Evolutionary conservation across 2,888 invertebrate genomes (phyloP).

Genomic region (Gisinianus flammeolus): DNA sequence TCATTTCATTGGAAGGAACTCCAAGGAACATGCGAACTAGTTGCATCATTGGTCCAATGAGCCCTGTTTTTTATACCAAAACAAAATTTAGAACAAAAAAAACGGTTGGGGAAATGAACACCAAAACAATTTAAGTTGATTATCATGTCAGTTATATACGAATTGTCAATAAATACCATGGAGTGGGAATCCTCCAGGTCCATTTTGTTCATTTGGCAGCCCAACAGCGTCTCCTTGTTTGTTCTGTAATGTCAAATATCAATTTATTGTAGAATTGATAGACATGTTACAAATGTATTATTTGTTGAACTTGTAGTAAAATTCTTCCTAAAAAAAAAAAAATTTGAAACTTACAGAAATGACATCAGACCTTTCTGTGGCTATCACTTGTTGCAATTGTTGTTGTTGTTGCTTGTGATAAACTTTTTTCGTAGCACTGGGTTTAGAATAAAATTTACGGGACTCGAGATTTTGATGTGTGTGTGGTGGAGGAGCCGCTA

Average conservation of each 20-base stretch:
- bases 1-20: conserved; percentile 70
- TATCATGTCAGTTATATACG: too few species aligned
- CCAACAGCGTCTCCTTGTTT: conserved; percentile 17
- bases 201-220: conserved; percentile 27
- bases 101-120: too few species aligned
- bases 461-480: conserved; percentile 63
- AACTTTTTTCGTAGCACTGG: conserved; percentile 87
- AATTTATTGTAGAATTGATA: not conserved
- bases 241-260: not conserved
- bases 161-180: too few species aligned
- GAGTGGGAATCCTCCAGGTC: conserved; percentile 49
- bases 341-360: conserved; percentile 40
- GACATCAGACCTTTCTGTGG: conserved; percentile 41
- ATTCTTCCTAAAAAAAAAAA: too few species aligned
- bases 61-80: too few species aligned
- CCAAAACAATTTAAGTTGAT: too few species aligned
- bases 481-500: conserved; percentile 69
- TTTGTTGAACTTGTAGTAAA: too few species aligned
- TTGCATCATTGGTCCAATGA: conserved; percentile 55
- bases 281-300: not conserved
- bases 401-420: conserved; percentile 53
- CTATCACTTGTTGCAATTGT: not conserved
- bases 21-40: conserved; percentile 57
- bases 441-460: conserved; percentile 86
- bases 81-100: too few species aligned